Base-by-base conservation (phyloP, 1,140 invertebrate genomes). In the Sarcophaga peregrina region DNA sequence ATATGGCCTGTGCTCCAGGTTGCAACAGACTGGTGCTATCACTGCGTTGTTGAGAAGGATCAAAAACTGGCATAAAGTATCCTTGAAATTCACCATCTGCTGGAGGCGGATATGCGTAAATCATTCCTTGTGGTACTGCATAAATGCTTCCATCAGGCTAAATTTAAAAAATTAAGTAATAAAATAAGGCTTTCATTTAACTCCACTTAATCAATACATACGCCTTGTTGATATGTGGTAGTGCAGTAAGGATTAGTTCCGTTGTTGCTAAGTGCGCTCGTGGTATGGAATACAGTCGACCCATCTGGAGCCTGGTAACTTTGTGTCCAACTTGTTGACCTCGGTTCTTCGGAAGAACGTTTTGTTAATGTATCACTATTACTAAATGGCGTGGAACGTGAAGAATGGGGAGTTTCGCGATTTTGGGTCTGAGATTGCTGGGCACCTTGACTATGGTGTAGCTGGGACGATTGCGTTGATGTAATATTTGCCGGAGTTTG, bases 41-140 rank as follows among this genome's bases (percentile, higher is more conserved):
- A 68, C 85, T 85, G 13, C 85, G 83, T 74, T 86, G 89, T 84
- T 87, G 87, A 82, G 88, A 85, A 82, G 89, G 87, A 86, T 90
- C 89, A 85, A 86, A 90, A 84, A 90, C 88, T 85, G 89, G 89
- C 88, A 90, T 89, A 84, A 90, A 89, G 86, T 89, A 90, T 83
- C 89, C 88, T 68, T 87, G 84, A 37, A 90, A 83, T 74, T 90
- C 85, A 10, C 85, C 84, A 48, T 90, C 89, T 37, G 86, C 85
- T 17, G 86, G 86, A 82, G 86, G 87, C 8, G 88, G 89, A 87
- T 88, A 90, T 68, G 88, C 87, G 85, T 90, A 90, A 13, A 90
- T 86, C 89, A 90, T 90, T 82, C 87, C 87, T 83, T 90, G 89
- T 20, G 89, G 89, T 62, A 90, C 86, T 11, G 89, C 89, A 85